Evolutionary conservation across 2,797 vertebrate genomes (phyloP).

Genomic region (Oophaga sylvatica): DNA sequence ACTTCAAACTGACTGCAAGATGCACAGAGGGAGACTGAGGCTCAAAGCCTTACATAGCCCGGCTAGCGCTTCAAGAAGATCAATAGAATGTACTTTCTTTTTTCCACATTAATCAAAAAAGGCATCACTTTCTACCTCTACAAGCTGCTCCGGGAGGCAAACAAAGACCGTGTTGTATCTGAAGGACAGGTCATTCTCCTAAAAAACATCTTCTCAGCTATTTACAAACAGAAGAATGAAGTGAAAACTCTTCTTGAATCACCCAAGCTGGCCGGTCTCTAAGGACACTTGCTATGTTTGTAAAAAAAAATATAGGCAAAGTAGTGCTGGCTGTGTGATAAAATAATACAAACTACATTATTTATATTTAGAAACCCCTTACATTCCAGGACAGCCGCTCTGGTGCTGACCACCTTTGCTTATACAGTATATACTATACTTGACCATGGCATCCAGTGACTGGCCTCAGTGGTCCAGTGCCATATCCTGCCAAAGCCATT

Average conservation of each 20-base stretch:
- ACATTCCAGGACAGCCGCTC: too few relatives aligned
- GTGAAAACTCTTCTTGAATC: not conserved
- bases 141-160: constrained; percentile 17
- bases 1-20: constrained; percentile 53
- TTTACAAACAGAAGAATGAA: constrained; percentile 10
- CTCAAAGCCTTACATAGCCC: constrained; percentile 18
- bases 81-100: constrained; percentile 31
- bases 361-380: too few relatives aligned
- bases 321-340: too few relatives aligned
- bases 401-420: too few relatives aligned
- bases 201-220: constrained; percentile 10
- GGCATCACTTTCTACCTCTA: constrained; percentile 24
- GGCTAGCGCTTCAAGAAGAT: constrained; percentile 21
- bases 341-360: too few relatives aligned
- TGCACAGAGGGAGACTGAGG: constrained; percentile 16
- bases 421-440: too few relatives aligned
- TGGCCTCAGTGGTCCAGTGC: too few relatives aligned
- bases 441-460: too few relatives aligned
- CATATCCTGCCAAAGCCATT: too few relatives aligned
- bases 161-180: constrained; percentile 37
- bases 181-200: constrained; percentile 49
- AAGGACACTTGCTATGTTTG: too few relatives aligned
- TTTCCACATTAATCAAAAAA: constrained; percentile 47
- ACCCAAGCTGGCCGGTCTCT: not conserved
- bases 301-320: too few relatives aligned